Evolutionary conservation across 2,888 invertebrate species (phyloP), one percentile per base, ranked within the genome.

Genomic region (Macrosoma leucophasiata): DNA sequence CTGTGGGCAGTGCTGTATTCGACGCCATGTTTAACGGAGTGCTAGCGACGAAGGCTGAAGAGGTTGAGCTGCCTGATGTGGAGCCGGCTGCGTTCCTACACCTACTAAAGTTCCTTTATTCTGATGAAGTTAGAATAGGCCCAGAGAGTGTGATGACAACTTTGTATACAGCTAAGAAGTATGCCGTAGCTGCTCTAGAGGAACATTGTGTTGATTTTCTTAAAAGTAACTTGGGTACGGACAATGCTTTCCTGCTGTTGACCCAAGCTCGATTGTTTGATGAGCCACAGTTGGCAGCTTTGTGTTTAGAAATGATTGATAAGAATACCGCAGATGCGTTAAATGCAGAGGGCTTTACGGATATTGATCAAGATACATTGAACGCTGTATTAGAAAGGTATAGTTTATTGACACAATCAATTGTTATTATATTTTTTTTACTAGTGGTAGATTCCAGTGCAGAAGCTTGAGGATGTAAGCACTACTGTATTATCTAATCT

Each of bases 71-170:
- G 29, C 93, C 93, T 1, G 94, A 95, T 66, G 92, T 94, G 0
- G 94, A 95, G 57, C 92, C 94, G 0, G 89, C 90, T 4, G 93
- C 94, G 1, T 94, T 95, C 62, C 68, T 92, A 23, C 90, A 92
- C 41, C 84, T 94, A 31, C 77, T 94, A 21, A 87, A 86, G 64
- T 90, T 90, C 68, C 74, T 90, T 32, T 94, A 94, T 61, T 91
- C 93, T 0, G 94, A 95, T 74, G 92, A 93, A 62, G 92, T 94
- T 7, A 87, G 90, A 38, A 93, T 95, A 51, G 93, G 91, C 5
- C 92, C 94, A 0, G 94, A 94, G 59, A 92, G 91, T 58, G 94
- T 95, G 2, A 94, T 94, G 93, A 91, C 93, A 1, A 93, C 93
- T 0, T 66, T 95, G 29, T 95, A 95, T 54, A 91, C 94, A 1